Conservation (phyloP, 2,113 vertebrate genomes). For the Hippolais icterina region DNA sequence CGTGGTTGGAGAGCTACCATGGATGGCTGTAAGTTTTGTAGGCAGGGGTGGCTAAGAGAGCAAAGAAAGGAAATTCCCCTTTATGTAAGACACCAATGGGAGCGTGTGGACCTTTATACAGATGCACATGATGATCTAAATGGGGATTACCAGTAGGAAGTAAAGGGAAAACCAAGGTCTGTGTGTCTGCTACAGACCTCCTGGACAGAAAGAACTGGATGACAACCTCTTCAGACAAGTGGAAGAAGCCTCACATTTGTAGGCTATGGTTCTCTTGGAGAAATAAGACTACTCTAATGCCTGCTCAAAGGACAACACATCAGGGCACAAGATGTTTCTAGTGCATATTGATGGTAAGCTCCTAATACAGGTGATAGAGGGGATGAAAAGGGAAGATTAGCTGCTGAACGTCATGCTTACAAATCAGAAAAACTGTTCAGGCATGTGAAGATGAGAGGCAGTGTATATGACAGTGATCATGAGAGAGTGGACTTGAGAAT, state of each 20-base stretch:
- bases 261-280: not conserved
- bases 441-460: not conserved
- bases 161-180: not conserved
- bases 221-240: not conserved
- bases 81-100: not conserved
- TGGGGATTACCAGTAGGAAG: not conserved
- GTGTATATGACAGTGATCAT: too few relatives aligned
- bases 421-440: not conserved
- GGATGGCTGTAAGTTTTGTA: not conserved
- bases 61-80: not conserved
- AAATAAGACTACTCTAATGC: not conserved
- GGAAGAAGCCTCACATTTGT: not conserved
- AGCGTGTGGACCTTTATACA: not conserved
- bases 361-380: not conserved
- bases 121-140: accelerated
- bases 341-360: not conserved
- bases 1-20: not conserved
- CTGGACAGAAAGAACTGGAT: not conserved
- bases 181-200: not conserved
- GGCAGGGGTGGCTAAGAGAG: not conserved
- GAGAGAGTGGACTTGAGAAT: not conserved
- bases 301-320: not conserved
- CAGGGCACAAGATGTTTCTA: not conserved
- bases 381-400: not conserved
- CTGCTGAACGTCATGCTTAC: not conserved